These are phyloP conservation scores for Apamea sordens DNA, from an alignment of 2,888 invertebrate species.

Conservation along the genomic window DNA sequence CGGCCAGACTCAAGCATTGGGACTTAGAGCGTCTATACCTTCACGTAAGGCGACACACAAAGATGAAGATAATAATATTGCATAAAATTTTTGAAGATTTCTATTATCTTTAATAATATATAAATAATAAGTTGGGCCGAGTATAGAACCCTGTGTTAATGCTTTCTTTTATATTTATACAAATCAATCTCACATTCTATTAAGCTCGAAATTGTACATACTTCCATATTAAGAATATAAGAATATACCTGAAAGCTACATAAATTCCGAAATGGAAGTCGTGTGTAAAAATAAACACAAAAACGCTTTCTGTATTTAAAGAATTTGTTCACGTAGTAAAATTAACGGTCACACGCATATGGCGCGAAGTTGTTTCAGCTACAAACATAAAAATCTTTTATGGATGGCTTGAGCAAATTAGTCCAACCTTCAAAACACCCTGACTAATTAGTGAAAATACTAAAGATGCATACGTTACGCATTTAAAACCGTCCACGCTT, in stretches of 20 bases:
- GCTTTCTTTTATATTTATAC: background rate
- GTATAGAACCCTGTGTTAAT: no score
- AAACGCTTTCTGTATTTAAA: slow-evolving; percentile 42
- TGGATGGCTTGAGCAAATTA: slow-evolving; percentile 53
- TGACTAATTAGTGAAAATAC: slow-evolving; percentile 62
- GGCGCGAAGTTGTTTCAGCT: slow-evolving; percentile 55
- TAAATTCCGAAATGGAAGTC: slow-evolving; percentile 6
- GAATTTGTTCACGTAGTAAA: slow-evolving; percentile 58
- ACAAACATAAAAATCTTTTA: slow-evolving; percentile 55
- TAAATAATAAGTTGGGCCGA: background rate
- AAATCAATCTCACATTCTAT: background rate
- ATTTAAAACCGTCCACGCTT: slow-evolving; percentile 38
- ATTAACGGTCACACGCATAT: slow-evolving; percentile 50
- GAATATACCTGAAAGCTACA: slow-evolving; percentile 12
- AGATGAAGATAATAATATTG: background rate
- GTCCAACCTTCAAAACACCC: slow-evolving; percentile 44
- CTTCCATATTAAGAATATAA: background rate
- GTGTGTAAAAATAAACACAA: slow-evolving; percentile 41
- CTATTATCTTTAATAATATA: background rate
- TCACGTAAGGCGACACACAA: slow-evolving; percentile 15
- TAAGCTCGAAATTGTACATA: background rate
- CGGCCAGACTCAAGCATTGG: slow-evolving; percentile 21
- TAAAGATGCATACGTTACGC: slow-evolving; percentile 48
- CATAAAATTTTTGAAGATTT: background rate
- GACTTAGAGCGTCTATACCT: slow-evolving; percentile 3